Base-by-base conservation (phyloP, 2,888 invertebrate species). In the Pogonocherus hispidulus region DNA sequence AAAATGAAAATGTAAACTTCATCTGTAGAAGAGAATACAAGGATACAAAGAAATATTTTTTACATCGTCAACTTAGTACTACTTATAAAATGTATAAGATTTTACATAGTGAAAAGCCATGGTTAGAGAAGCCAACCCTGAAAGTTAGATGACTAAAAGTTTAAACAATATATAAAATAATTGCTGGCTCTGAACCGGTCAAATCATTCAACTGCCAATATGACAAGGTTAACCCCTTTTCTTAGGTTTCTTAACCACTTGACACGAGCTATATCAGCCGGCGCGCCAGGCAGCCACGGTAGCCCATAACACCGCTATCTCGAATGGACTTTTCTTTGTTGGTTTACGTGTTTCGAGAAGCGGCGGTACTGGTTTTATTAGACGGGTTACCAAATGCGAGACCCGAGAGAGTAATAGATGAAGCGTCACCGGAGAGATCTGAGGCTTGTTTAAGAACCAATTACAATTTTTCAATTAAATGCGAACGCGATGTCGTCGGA, bases 381-480 rank as follows among this genome's bases (percentile, higher is more conserved):
- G 65, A 71, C 70, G 64, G 59, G 67, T 70, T 66, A 70, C 72
- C 71, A 70, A 74, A 74, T 68, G 66, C 63, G 66, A 51, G 67
- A 66, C 70, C 64, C 3, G n/a, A n/a, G 41, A 41, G 70, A 60
- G 66, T 69, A 72, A 72, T 69, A 67, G 66, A 65, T 66, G 67
- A 63, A 64, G 55, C 56, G 63, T 56, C 37, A 66, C 59, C 72
- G 69, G 67, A 64, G 68, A 74, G 71, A 71, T 71, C 72, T 47
- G 44, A 60, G 71, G 66, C 64, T 66, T 71, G 68, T 74, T 73
- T 68, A 70, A 69, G 72, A 73, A 73, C 47, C 71, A 76, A 73
- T 73, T 74, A 74, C 67, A 65, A 67, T 73, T 67, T 69, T 70
- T 74, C 71, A 69, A 69, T 70, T 67, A 68, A 72, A 71, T 59